phyloP scores from a whole-genome alignment of 2,888 invertebrate genomes.

The Lagria hirta region DNA sequence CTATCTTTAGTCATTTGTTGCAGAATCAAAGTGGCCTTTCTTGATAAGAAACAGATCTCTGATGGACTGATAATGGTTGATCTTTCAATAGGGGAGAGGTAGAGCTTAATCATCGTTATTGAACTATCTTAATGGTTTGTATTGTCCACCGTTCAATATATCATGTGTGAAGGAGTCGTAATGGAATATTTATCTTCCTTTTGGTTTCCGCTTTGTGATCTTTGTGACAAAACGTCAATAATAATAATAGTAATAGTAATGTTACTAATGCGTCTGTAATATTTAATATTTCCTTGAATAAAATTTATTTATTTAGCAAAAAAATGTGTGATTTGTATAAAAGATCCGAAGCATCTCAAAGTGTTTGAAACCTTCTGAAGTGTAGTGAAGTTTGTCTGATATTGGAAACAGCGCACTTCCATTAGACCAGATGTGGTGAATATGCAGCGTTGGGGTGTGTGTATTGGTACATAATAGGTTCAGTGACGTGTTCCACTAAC shows the following conservation, averaged over 20 bases:
- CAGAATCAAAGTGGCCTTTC: slow-evolving; percentile 32
- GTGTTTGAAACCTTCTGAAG: slow-evolving; percentile 14
- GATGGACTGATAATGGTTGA: slow-evolving; percentile 48
- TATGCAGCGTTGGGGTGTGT: slow-evolving; percentile 40
- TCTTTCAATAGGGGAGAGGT: slow-evolving; percentile 47
- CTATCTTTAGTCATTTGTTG: slow-evolving; percentile 33
- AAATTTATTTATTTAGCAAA: slow-evolving; percentile 3
- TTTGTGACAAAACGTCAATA: slow-evolving; percentile 23
- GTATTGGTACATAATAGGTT: slow-evolving; percentile 56
- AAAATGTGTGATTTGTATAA: background rate
- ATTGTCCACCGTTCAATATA: slow-evolving; percentile 53
- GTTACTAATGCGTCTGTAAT: background rate
- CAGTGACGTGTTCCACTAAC: slow-evolving; percentile 58
- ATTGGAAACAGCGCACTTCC: slow-evolving; percentile 54
- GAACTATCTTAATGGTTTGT: slow-evolving; percentile 53
- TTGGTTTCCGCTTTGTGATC: slow-evolving; percentile 36
- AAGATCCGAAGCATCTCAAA: slow-evolving; percentile 14
- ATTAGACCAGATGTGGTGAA: slow-evolving; percentile 51
- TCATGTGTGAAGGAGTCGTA: slow-evolving; percentile 46
- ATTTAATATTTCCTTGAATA: background rate
- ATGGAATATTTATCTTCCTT: slow-evolving; percentile 47
- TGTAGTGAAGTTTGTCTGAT: slow-evolving; percentile 34
- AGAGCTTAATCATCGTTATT: slow-evolving; percentile 56
- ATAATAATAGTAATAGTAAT: background rate
- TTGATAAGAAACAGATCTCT: slow-evolving; percentile 41